These are phyloP conservation scores for Panulirus ornatus DNA, from an alignment of 1,140 invertebrate genomes.

Conservation along the genomic window DNA sequence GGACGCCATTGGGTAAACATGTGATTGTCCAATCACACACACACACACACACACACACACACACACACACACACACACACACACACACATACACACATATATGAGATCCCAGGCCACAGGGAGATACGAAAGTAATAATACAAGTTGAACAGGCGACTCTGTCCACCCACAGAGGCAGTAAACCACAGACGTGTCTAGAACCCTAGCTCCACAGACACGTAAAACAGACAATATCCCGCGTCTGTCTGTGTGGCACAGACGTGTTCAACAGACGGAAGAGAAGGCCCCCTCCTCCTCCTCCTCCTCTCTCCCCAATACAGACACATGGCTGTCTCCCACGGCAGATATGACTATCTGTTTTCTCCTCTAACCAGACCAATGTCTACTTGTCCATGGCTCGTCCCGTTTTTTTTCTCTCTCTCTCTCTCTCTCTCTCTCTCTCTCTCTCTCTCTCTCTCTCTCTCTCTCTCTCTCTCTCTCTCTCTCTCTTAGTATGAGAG, in stretches of 20 bases:
- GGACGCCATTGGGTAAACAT: too few relatives aligned
- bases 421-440: background rate
- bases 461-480: background rate
- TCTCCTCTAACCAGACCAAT: background rate
- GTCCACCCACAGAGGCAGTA: too few relatives aligned
- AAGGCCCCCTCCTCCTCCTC: too few relatives aligned
- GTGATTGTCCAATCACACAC: too few relatives aligned
- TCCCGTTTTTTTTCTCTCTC: slow-evolving; percentile 23
- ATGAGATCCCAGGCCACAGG: background rate
- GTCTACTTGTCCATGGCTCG: background rate
- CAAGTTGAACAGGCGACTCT: too few relatives aligned
- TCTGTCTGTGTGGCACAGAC: too few relatives aligned
- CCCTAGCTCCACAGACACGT: too few relatives aligned
- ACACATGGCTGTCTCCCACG: slow-evolving; percentile 13
- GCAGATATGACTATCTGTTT: background rate
- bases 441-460: background rate
- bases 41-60: slow-evolving; percentile 27
- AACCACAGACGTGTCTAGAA: too few relatives aligned
- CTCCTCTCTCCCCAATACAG: too few relatives aligned
- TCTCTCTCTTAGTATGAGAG: too few relatives aligned
- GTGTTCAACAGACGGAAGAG: too few relatives aligned
- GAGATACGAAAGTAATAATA: background rate
- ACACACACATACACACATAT: background rate
- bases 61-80: slow-evolving; percentile 11
- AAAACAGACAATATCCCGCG: too few relatives aligned